Evolutionary conservation across 2,113 vertebrate species (phyloP).

Genomic region (Emydura subglobosa): DNA sequence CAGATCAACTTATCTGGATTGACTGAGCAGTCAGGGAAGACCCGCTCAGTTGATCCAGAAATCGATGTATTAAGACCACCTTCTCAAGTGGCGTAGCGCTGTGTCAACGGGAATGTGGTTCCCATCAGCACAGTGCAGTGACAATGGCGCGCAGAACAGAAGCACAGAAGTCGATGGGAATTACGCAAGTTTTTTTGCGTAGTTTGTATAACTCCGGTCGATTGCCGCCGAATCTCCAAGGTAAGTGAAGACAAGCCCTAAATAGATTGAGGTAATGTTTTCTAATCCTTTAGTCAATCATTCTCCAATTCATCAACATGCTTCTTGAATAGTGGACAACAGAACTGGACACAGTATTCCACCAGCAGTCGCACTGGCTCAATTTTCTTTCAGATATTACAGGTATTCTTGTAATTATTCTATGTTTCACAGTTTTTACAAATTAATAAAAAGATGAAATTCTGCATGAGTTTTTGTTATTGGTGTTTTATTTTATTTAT

Average conservation of each 20-base stretch:
- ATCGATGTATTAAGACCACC: no score
- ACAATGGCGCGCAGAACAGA: no score
- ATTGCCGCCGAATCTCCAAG: no score
- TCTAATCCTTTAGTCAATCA: not conserved
- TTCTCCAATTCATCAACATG: not conserved
- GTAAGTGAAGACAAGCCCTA: not conserved
- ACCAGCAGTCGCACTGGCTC: not conserved
- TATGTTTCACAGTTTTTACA: not conserved
- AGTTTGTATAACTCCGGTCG: no score
- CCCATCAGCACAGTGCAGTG: no score
- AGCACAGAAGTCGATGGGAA: no score
- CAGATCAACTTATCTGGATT: no score
- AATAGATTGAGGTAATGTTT: not conserved
- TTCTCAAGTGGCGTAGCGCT: no score
- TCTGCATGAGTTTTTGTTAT: not conserved
- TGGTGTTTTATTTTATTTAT: not conserved
- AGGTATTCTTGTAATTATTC: not conserved
- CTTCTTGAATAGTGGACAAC: not conserved
- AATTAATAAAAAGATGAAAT: not conserved
- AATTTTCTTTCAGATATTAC: not conserved
- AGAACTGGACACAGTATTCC: not conserved
- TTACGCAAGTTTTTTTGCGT: no score
- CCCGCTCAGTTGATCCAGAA: no score
- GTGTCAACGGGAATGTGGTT: no score
- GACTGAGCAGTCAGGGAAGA: no score